Conservation (phyloP, 2,888 invertebrate genomes). For the Agrotis exclamationis region DNA sequence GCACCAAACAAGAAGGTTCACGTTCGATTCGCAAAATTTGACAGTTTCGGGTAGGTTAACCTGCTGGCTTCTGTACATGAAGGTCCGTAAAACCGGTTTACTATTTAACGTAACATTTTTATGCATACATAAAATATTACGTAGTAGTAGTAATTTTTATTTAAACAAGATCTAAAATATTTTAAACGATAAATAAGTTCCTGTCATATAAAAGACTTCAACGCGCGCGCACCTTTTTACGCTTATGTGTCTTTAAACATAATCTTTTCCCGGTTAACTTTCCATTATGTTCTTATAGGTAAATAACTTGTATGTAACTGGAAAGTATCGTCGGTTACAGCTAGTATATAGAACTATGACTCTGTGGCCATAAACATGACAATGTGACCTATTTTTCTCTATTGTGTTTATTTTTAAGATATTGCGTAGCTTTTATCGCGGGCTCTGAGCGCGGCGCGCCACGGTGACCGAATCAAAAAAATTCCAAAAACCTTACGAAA, state of each 20-base stretch:
- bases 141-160: slow-evolving; percentile 10
- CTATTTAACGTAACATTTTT: slow-evolving; percentile 8
- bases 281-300: neutral
- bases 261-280: neutral
- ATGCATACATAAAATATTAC: neutral
- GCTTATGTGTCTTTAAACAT: neutral
- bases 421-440: no score
- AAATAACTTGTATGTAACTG: neutral
- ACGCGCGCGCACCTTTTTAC: slow-evolving; percentile 56
- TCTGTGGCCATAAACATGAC: neutral
- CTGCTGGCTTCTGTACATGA: no score
- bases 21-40: no score
- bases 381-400: neutral
- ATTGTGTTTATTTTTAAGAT: no score
- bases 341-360: neutral
- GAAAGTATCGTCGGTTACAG: slow-evolving; percentile 1
- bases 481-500: no score
- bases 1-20: no score
- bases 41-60: no score
- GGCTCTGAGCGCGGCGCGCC: no score
- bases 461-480: no score
- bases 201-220: slow-evolving; percentile 67
- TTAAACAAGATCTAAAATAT: neutral
- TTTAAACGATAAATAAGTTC: neutral
- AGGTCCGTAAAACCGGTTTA: slow-evolving; percentile 4